These are phyloP conservation scores for Pseudomugil gertrudae DNA, from an alignment of 2,797 vertebrate species.

Conservation along the genomic window DNA sequence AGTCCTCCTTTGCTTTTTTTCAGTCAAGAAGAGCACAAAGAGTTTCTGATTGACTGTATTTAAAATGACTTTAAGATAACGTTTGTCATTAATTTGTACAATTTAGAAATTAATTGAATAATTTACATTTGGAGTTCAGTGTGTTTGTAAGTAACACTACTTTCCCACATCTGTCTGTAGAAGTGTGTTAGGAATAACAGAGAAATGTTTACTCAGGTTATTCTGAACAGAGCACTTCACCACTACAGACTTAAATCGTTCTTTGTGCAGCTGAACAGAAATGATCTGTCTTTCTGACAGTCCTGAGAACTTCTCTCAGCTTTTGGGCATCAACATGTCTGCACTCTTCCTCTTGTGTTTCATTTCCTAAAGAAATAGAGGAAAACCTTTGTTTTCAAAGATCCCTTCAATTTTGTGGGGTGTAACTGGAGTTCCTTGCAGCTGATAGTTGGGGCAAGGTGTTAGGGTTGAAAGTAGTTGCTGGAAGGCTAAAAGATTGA, in stretches of 20 bases:
- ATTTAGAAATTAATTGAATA: too few relatives aligned
- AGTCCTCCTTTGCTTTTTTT: too few relatives aligned
- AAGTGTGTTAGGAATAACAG: neutral
- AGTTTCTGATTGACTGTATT: too few relatives aligned
- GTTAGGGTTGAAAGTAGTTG: neutral
- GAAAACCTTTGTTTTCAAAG: neutral
- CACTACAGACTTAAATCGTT: neutral
- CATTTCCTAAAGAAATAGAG: slow-evolving; percentile 3
- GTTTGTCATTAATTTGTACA: too few relatives aligned
- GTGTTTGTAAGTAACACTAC: neutral
- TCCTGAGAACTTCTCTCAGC: neutral
- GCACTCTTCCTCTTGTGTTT: neutral
- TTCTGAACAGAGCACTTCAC: neutral
- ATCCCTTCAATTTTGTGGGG: neutral
- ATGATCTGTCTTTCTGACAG: neutral
- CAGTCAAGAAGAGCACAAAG: too few relatives aligned
- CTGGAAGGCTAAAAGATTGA: neutral
- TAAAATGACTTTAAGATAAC: too few relatives aligned
- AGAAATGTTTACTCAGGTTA: neutral
- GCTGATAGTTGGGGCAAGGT: neutral
- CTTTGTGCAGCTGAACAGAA: neutral
- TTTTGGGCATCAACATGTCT: neutral
- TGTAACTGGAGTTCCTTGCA: neutral
- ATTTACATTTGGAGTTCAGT: neutral
- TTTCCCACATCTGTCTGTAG: neutral